These are phyloP conservation scores for Rhinoderma darwinii DNA, from an alignment of 2,113 vertebrate genomes.

Conservation along the genomic window DNA sequence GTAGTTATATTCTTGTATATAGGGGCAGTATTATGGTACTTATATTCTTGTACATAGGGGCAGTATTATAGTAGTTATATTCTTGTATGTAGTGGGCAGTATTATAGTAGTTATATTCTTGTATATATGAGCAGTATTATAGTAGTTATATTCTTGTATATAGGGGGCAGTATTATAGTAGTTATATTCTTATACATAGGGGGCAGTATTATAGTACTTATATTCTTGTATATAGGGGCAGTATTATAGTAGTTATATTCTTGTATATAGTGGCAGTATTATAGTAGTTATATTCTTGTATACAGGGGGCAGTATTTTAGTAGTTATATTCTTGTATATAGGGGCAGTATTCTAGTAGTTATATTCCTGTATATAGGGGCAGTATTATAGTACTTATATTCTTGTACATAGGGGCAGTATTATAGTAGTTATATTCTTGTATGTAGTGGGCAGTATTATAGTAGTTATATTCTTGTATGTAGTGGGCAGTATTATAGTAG, in stretches of 20 bases:
- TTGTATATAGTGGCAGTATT: neutral
- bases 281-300: no score
- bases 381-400: no score
- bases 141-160: no score
- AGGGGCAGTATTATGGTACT: neutral
- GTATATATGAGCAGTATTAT: neutral
- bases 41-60: constrained; percentile 7
- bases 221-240: neutral
- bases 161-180: neutral
- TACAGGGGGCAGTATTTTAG: no score
- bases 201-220: no score
- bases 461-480: constrained; percentile 3
- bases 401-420: no score
- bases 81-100: neutral
- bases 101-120: neutral
- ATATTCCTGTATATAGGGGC: no score
- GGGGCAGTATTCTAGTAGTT: no score
- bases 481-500: neutral
- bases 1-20: constrained; percentile 3
- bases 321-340: no score
- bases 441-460: neutral
- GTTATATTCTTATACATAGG: neutral
- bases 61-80: neutral
- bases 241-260: neutral
- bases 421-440: no score